Evolutionary conservation across 2,113 vertebrate genomes (phyloP).

Genomic region (Chiloscyllium plagiosum): DNA sequence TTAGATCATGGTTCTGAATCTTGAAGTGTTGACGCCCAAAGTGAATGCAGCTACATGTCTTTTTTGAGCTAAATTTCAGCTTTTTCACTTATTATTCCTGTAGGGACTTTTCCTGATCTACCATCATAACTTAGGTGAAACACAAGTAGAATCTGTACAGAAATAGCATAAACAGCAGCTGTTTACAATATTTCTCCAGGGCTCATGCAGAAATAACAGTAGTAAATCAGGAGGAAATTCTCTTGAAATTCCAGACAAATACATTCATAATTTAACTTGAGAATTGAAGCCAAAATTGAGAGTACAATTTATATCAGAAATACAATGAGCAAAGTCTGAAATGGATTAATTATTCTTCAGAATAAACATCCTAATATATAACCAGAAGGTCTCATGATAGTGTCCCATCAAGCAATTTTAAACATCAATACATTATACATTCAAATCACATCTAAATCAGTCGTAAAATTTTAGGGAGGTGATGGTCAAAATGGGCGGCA

Average conservation of each 20-base stretch:
- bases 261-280: background rate
- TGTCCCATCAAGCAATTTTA: background rate
- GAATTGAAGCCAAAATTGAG: background rate
- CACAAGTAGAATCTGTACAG: background rate
- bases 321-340: background rate
- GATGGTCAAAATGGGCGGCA: no score
- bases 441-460: background rate
- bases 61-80: background rate
- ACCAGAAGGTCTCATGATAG: background rate
- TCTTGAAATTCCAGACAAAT: background rate
- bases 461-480: background rate
- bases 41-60: background rate
- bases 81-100: background rate
- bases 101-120: background rate
- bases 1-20: background rate
- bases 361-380: background rate
- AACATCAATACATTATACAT: background rate
- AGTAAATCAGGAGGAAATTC: slow-evolving; percentile 13
- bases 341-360: background rate
- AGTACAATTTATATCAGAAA: background rate
- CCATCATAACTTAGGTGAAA: background rate
- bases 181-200: slow-evolving; percentile 17
- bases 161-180: background rate
- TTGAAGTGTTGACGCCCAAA: background rate
- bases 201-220: background rate